These are phyloP conservation scores for Panurus biarmicus DNA, from an alignment of 2,113 vertebrate species.

Conservation along the genomic window DNA sequence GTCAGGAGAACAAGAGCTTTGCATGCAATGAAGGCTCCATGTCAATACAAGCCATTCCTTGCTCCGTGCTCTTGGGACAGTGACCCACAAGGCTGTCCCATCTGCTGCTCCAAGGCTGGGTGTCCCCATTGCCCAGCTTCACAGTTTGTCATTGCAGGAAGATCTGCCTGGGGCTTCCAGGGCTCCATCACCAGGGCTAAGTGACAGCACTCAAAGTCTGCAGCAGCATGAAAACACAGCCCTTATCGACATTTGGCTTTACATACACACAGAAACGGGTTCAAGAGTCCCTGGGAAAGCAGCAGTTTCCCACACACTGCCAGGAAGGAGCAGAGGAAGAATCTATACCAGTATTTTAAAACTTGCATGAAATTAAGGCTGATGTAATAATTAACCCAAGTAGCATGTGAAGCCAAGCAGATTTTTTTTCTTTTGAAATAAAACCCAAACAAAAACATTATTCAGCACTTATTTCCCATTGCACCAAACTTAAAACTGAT, in stretches of 20 bases:
- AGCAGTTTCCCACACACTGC: background rate
- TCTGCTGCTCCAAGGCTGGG: background rate
- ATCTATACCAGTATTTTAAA: background rate
- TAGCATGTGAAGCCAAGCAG: background rate
- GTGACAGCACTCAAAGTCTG: fast-evolving
- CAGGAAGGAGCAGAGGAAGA: background rate
- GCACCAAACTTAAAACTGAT: background rate
- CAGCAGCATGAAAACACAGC: background rate
- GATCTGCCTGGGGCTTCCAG: background rate
- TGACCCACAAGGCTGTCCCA: background rate
- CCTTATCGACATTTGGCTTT: fast-evolving
- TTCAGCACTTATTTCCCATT: background rate
- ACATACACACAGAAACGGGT: fast-evolving
- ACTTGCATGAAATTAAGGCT: background rate
- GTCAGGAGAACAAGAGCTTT: background rate
- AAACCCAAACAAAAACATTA: background rate
- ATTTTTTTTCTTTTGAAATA: background rate
- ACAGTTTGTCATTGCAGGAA: background rate
- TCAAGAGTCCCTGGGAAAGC: background rate
- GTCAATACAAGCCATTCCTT: background rate
- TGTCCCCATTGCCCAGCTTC: background rate
- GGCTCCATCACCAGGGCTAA: background rate
- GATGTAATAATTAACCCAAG: background rate
- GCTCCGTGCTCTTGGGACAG: background rate
- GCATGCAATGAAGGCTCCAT: fast-evolving